A percentile compares a stretch with the other conserved stretches of the same genome.
These are phyloP conservation scores for Mesodorylaimus sp. DNA, from an alignment of 2,888 invertebrate species.

Conservation along the genomic window DNA sequence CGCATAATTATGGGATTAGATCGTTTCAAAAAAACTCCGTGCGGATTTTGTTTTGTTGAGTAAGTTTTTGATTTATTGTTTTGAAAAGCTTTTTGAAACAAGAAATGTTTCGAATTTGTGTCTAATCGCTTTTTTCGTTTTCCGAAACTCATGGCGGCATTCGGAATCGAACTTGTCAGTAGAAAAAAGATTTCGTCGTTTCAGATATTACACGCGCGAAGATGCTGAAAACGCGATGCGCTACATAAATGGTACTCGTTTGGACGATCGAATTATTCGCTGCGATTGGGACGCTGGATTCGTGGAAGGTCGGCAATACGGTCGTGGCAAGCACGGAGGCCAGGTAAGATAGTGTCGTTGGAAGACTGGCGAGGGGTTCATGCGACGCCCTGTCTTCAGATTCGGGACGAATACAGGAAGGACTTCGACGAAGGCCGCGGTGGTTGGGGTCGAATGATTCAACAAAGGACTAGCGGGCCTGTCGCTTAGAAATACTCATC, in stretches of 20 bases:
- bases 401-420: slow-evolving; percentile 89
- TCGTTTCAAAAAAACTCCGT: slow-evolving; percentile 91
- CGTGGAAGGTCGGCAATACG: slow-evolving; percentile 90
- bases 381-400: slow-evolving; percentile 39
- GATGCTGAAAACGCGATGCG: slow-evolving; percentile 44
- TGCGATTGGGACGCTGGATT: slow-evolving; percentile 99
- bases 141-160: too few relatives aligned
- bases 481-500: too few relatives aligned
- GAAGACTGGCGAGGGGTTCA: background rate
- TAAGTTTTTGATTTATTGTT: slow-evolving; percentile 35
- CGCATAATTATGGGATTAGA: slow-evolving; percentile 88
- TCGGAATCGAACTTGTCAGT: too few relatives aligned
- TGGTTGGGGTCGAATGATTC: slow-evolving; percentile 79
- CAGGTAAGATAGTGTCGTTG: slow-evolving; percentile 45
- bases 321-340: slow-evolving; percentile 90
- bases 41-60: slow-evolving; percentile 98
- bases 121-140: background rate
- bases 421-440: slow-evolving; percentile 92
- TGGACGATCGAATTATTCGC: slow-evolving; percentile 87
- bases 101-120: slow-evolving; percentile 2
- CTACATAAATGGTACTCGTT: slow-evolving; percentile 80
- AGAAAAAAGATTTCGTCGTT: too few relatives aligned
- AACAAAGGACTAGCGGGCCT: too few relatives aligned
- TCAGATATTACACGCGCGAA: slow-evolving; percentile 37
- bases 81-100: background rate